Evolutionary conservation across 1,140 invertebrate species (phyloP).

Genomic region (Drosophila carrolli): DNA sequence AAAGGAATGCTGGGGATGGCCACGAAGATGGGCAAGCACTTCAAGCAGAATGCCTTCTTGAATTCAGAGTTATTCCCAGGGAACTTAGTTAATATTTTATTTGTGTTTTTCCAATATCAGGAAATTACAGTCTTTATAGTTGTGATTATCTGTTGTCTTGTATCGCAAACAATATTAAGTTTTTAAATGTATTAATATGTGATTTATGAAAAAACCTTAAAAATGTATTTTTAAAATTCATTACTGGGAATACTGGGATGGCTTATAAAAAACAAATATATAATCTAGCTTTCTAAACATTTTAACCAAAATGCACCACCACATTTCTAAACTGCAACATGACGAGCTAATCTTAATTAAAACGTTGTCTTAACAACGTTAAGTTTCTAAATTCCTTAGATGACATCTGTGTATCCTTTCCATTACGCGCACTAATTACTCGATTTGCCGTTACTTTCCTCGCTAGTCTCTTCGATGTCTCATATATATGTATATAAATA

Average conservation of each 20-base stretch:
- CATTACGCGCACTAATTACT: slow-evolving; percentile 11
- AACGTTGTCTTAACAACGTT: not conserved
- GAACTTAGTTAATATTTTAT: not conserved
- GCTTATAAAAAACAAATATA: no score
- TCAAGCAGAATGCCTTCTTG: not conserved
- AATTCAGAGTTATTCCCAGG: not conserved
- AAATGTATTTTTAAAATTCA: no score
- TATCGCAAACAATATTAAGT: no score
- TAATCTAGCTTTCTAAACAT: not conserved
- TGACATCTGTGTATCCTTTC: slow-evolving; percentile 15
- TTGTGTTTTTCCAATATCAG: not conserved
- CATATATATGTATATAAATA: not conserved
- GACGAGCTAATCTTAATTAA: not conserved
- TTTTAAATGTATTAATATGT: no score
- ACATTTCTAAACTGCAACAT: not conserved
- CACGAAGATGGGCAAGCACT: slow-evolving; percentile 1
- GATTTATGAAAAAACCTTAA: no score
- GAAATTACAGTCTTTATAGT: no score
- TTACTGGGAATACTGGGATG: no score
- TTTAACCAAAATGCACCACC: not conserved
- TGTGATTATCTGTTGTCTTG: no score
- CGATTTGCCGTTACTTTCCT: slow-evolving; percentile 14
- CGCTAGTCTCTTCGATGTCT: slow-evolving; percentile 1
- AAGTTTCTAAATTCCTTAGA: slow-evolving; percentile 16
- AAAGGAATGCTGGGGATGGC: slow-evolving; percentile 37